These are phyloP conservation scores for Fistularia commersonii DNA, from an alignment of 2,797 vertebrate species.

Conservation along the genomic window DNA sequence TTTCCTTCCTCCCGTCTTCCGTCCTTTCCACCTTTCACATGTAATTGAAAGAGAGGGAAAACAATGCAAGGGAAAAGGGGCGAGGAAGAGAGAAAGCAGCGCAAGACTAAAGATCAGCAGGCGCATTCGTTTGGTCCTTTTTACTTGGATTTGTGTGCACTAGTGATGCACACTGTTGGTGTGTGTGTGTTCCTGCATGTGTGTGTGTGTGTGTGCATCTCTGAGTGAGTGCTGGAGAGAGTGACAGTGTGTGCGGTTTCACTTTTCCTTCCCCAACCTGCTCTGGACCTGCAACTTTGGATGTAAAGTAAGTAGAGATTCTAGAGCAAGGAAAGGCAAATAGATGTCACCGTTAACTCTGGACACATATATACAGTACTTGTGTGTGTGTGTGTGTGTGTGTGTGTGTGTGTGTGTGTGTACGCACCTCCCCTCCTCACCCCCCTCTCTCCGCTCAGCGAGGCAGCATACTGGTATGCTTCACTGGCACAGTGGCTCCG, in stretches of 20 bases:
- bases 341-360: not conserved
- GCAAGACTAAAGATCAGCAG: constrained; percentile 46
- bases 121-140: constrained; percentile 36
- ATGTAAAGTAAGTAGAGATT: constrained; percentile 36
- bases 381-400: constrained; percentile 18
- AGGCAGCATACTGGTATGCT: constrained; percentile 67
- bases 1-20: constrained; percentile 26
- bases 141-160: constrained; percentile 38
- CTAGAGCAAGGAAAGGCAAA: constrained; percentile 16
- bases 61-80: constrained; percentile 47
- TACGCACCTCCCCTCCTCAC: not conserved
- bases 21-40: constrained; percentile 44
- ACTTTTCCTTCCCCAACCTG: constrained; percentile 32
- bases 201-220: not conserved
- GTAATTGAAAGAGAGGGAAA: constrained; percentile 52
- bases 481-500: constrained; percentile 63
- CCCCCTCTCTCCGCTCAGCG: constrained; percentile 25
- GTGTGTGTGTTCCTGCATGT: not conserved
- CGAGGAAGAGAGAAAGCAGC: constrained; percentile 27
- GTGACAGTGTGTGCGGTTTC: no score
- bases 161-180: no score
- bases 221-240: no score
- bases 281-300: constrained; percentile 30
- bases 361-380: not conserved
- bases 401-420: constrained; percentile 20